Conservation (phyloP, 1,140 invertebrate genomes). For the Scaptodrosophila lebanonensis region DNA sequence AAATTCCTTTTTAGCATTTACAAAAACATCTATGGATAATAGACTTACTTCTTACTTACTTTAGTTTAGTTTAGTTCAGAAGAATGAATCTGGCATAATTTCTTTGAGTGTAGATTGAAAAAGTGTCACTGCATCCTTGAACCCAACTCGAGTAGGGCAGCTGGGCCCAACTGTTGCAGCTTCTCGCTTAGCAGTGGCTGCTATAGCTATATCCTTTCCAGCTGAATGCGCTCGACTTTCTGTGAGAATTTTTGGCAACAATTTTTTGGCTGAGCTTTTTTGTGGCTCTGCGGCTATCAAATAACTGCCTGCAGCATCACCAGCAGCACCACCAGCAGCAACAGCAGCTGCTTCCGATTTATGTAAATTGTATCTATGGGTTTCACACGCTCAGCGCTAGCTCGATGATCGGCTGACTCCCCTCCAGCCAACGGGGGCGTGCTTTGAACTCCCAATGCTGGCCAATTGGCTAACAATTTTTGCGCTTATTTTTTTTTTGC, state of each 20-base stretch:
- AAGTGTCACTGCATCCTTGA: conserved; percentile 54
- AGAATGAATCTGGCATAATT: too few species aligned
- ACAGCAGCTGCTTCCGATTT: too few species aligned
- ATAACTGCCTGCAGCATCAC: too few species aligned
- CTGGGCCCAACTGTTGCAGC: conserved; percentile 2
- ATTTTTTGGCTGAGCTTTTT: conserved; percentile 53
- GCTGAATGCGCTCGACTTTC: conserved; percentile 49
- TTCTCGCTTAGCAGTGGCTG: background rate
- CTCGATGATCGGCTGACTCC: too few species aligned
- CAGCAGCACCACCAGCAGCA: too few species aligned
- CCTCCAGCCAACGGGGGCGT: conserved; percentile 9
- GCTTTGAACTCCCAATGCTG: conserved; percentile 20
- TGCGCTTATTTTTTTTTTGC: too few species aligned
- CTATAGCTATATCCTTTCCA: conserved; percentile 38
- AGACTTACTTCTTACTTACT: too few species aligned
- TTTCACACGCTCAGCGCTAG: conserved; percentile 41
- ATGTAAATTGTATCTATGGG: background rate
- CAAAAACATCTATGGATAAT: too few species aligned
- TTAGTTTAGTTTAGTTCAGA: too few species aligned
- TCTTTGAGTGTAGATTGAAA: too few species aligned
- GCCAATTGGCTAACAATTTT: conserved; percentile 67
- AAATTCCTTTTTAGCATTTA: too few species aligned
- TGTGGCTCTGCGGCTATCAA: conserved; percentile 47
- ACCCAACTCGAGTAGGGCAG: conserved; percentile 43
- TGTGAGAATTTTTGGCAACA: conserved; percentile 32